These are phyloP conservation scores for Dasypolia templi DNA, from an alignment of 2,888 invertebrate species.

Conservation along the genomic window DNA sequence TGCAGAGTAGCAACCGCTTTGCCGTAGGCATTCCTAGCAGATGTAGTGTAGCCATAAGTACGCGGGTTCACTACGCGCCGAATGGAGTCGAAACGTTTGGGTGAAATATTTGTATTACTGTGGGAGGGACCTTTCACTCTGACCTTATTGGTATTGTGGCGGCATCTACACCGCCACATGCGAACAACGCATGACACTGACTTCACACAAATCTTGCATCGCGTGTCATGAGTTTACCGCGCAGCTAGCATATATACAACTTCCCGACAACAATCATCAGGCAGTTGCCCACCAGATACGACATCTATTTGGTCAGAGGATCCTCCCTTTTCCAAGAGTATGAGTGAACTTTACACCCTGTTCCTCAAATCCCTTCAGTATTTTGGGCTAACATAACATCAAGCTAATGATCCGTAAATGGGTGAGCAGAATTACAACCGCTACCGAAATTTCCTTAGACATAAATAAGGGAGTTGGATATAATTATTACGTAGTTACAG, in stretches of 20 bases:
- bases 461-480: slow-evolving; percentile 23
- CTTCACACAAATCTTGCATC: no score
- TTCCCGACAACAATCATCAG: no score
- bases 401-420: slow-evolving; percentile 46
- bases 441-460: slow-evolving; percentile 8
- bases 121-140: slow-evolving; percentile 51
- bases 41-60: slow-evolving; percentile 58
- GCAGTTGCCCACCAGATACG: no score
- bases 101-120: slow-evolving; percentile 59
- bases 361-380: no score
- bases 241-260: no score
- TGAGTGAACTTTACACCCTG: no score
- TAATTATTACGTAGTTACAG: slow-evolving; percentile 9
- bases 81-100: slow-evolving; percentile 46
- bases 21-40: slow-evolving; percentile 62
- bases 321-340: no score
- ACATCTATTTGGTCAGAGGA: no score
- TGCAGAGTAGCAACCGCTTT: slow-evolving; percentile 55
- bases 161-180: no score
- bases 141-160: slow-evolving; percentile 54
- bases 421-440: slow-evolving; percentile 22
- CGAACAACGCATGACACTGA: no score
- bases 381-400: slow-evolving; percentile 45
- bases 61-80: slow-evolving; percentile 48
- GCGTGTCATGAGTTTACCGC: no score